A percentile compares a stretch with the other conserved stretches of the same genome.
Evolutionary conservation across 2,888 invertebrate genomes (phyloP).

Genomic region (Polydrusus tereticollis): DNA sequence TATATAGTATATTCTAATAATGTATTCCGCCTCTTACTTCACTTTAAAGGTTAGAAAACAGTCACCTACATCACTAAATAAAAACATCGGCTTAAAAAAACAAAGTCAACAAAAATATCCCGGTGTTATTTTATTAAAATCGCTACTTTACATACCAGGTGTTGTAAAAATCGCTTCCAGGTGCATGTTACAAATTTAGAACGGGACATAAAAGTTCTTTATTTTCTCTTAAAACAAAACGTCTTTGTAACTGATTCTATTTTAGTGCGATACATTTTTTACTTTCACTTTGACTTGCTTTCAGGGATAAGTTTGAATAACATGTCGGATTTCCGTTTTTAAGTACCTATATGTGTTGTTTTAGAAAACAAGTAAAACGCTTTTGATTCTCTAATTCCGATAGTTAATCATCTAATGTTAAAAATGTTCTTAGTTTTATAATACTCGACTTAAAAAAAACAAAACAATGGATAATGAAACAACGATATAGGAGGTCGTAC

Average conservation of each 20-base stretch:
- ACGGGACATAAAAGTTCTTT: conserved; percentile 44
- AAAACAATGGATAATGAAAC: background rate
- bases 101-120: background rate
- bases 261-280: conserved; percentile 46
- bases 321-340: conserved; percentile 11
- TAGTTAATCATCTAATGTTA: background rate
- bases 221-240: conserved; percentile 50
- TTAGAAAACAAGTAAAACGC: background rate
- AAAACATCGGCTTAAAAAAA: background rate
- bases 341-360: conserved; percentile 19
- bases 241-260: conserved; percentile 47
- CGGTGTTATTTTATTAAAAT: conserved; percentile 2
- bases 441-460: background rate
- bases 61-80: background rate
- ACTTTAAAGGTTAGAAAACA: no score
- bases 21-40: background rate
- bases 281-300: conserved; percentile 2
- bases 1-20: no score
- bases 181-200: conserved; percentile 47
- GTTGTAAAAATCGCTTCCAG: conserved; percentile 45
- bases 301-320: conserved; percentile 15
- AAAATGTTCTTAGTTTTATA: background rate
- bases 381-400: conserved; percentile 2
- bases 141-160: conserved; percentile 40
- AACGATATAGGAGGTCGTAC: background rate